A percentile compares a stretch with the other conserved stretches of the same genome.
These are phyloP conservation scores for Hassar affinis DNA, from an alignment of 2,113 vertebrate species.

Conservation along the genomic window DNA sequence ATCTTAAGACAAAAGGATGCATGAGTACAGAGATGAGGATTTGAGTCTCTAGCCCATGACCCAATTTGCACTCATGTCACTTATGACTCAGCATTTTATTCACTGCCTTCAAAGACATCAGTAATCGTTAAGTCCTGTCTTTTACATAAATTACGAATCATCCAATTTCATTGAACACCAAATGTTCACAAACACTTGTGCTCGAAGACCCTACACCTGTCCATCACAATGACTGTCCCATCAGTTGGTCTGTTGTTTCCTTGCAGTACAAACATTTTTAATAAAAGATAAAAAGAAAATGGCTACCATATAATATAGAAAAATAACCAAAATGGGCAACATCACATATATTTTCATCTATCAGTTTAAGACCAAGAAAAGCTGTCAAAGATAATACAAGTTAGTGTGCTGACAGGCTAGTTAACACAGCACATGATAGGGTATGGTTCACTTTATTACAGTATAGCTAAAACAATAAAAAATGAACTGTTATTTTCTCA, in stretches of 20 bases:
- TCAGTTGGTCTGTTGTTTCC: background rate
- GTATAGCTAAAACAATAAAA: too few relatives aligned
- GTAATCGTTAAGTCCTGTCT: background rate
- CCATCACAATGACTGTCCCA: too few relatives aligned
- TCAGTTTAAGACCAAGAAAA: background rate
- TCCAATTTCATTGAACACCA: background rate
- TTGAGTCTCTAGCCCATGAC: background rate
- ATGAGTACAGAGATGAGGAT: background rate
- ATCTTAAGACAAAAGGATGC: background rate
- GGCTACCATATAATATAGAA: background rate
- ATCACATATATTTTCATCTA: background rate
- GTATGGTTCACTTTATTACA: too few relatives aligned
- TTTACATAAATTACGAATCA: background rate
- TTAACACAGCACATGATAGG: too few relatives aligned
- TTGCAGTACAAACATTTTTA: background rate
- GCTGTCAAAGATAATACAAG: background rate
- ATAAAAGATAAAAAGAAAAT: background rate
- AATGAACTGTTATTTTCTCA: too few relatives aligned
- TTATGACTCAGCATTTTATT: background rate
- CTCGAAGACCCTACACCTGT: too few relatives aligned
- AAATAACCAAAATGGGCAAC: background rate
- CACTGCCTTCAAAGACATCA: background rate
- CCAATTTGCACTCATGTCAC: too few relatives aligned
- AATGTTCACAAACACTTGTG: background rate
- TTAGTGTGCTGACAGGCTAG: too few relatives aligned